phyloP scores from a whole-genome alignment of 2,888 invertebrate genomes.

The Rhagophthalmus giganteus region DNA sequence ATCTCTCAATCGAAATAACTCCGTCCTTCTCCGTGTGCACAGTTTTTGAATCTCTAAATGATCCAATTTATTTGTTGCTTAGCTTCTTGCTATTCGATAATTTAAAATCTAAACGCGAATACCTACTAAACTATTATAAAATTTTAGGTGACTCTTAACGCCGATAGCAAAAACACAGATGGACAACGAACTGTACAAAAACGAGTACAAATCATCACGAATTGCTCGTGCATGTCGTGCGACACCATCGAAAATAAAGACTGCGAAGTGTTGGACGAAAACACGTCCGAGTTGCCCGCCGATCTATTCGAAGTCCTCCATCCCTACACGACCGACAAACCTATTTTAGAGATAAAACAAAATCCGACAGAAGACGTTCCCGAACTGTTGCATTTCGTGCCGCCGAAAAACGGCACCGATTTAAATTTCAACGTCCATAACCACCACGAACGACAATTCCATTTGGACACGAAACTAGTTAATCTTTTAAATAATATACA shows the following conservation, averaged over 20 bases:
- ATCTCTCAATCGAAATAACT: too few species aligned
- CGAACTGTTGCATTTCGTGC: constrained; percentile 35
- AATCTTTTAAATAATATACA: constrained; percentile 44
- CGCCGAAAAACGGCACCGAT: constrained; percentile 5
- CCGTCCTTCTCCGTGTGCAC: too few species aligned
- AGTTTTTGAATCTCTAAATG: too few species aligned
- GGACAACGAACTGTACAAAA: constrained; percentile 60
- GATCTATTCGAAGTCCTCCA: constrained; percentile 46
- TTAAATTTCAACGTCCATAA: constrained; percentile 24
- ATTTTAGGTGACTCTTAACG: constrained; percentile 60
- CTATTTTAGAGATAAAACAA: constrained; percentile 22
- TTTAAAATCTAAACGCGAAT: too few species aligned
- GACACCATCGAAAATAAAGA: constrained; percentile 57
- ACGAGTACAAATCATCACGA: constrained; percentile 66
- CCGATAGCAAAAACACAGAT: constrained; percentile 60
- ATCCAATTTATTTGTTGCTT: too few species aligned
- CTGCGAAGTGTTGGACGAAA: constrained; percentile 55
- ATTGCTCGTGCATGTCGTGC: constrained; percentile 68
- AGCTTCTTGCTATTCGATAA: too few species aligned
- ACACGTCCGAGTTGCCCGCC: constrained; percentile 55
- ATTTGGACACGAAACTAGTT: constrained; percentile 42
- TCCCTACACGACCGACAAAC: constrained; percentile 40
- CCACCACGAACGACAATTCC: constrained; percentile 38
- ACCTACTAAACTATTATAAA: too few species aligned
- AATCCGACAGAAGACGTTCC: constrained; percentile 44